Evolutionary conservation across 2,888 invertebrate genomes (phyloP).

Genomic region (Bugulina stolonifera): DNA sequence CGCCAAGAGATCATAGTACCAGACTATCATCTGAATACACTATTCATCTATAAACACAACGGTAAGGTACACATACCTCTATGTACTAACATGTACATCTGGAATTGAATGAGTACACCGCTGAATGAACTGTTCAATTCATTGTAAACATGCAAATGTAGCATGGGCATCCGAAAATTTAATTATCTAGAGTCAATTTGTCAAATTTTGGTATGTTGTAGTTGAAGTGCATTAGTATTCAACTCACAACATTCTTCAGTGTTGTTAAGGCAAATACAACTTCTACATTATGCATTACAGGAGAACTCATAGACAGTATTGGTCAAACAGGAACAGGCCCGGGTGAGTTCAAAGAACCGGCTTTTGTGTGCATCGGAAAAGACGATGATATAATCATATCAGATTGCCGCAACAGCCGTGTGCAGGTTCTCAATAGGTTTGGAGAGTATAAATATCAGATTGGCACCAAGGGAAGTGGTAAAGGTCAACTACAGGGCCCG

Average conservation of each 20-base stretch:
- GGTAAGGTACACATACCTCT: no score
- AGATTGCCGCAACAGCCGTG: constrained; percentile 32
- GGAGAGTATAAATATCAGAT: constrained; percentile 31
- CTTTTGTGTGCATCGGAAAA: constrained; percentile 32
- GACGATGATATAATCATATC: constrained; percentile 32
- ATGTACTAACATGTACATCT: no score
- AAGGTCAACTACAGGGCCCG: constrained; percentile 32
- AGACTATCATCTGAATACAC: constrained; percentile 32
- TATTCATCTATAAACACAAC: constrained; percentile 31
- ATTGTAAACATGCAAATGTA: no score
- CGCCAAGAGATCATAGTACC: constrained; percentile 32
- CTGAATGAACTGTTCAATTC: no score
- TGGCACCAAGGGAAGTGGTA: constrained; percentile 30
- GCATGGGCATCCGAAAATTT: no score
- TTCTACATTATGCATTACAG: background rate
- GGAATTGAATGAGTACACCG: no score
- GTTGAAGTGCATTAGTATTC: no score
- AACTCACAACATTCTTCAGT: no score
- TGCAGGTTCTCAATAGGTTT: constrained; percentile 31
- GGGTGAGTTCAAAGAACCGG: constrained; percentile 32
- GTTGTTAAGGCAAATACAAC: no score
- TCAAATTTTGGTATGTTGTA: no score
- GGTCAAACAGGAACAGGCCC: constrained; percentile 28
- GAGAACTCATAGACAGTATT: constrained; percentile 18
- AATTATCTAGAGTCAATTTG: no score